Percentiles rank a stretch among this genome's conserved stretches.
These are phyloP conservation scores for Heliconius sara DNA, from an alignment of 2,888 invertebrate genomes.

Conservation along the genomic window DNA sequence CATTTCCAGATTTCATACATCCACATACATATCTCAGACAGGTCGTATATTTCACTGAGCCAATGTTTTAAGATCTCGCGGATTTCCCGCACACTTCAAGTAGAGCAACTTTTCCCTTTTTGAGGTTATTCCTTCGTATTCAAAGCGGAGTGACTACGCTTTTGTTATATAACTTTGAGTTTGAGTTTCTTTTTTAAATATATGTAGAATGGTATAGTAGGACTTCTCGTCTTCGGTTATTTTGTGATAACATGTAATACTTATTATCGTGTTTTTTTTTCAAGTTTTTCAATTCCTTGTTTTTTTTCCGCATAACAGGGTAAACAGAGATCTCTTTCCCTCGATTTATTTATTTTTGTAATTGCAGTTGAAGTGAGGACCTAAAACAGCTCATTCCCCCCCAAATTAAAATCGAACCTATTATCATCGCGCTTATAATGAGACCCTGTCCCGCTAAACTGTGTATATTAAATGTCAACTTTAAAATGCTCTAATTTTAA, in stretches of 20 bases:
- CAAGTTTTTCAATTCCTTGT: not conserved
- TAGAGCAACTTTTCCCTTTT: conserved; percentile 51
- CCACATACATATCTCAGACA: conserved; percentile 50
- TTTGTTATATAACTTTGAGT: conserved; percentile 37
- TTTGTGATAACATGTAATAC: not conserved
- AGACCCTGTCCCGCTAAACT: not conserved
- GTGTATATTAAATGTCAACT: not conserved
- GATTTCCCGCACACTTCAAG: conserved; percentile 51
- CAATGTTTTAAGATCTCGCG: conserved; percentile 49
- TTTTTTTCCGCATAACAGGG: too few relatives aligned
- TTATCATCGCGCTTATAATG: not conserved
- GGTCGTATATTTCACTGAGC: conserved; percentile 52
- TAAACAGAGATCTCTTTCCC: too few relatives aligned
- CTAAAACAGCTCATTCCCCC: not conserved
- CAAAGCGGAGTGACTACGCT: conserved; percentile 39
- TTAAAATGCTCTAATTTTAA: not conserved
- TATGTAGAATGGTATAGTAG: conserved; percentile 6
- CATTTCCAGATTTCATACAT: conserved; percentile 25
- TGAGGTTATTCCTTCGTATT: conserved; percentile 40
- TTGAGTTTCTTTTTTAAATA: conserved; percentile 22
- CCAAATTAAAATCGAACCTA: not conserved
- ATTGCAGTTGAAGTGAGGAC: not conserved
- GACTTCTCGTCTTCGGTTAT: too few relatives aligned
- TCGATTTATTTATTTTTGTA: not conserved
- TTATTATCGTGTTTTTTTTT: too few relatives aligned